Evolutionary conservation across 2,113 vertebrate species (phyloP).

Genomic region (Cariama cristata): DNA sequence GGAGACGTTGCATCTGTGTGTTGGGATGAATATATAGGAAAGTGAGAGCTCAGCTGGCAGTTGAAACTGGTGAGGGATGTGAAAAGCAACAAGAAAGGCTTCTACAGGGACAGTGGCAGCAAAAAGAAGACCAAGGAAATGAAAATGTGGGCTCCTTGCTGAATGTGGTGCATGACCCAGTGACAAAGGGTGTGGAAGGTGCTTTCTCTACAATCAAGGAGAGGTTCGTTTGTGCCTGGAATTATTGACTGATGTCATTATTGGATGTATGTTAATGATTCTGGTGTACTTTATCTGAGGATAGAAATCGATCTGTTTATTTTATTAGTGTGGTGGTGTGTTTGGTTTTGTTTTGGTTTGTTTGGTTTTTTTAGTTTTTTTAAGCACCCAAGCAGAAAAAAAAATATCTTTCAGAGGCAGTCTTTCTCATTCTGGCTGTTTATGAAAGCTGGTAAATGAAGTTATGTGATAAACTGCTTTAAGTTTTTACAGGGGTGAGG

Average conservation of each 20-base stretch:
- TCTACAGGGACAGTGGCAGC: background rate
- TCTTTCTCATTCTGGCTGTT: background rate
- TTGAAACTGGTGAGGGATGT: background rate
- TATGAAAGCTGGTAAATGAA: background rate
- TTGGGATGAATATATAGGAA: background rate
- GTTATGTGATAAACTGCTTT: background rate
- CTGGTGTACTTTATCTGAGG: background rate
- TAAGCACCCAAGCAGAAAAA: background rate
- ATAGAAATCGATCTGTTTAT: background rate
- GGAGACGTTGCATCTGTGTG: background rate
- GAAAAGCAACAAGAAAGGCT: background rate
- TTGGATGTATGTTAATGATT: background rate
- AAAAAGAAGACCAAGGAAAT: background rate
- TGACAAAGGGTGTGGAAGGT: background rate
- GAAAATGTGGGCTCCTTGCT: background rate
- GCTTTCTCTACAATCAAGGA: background rate
- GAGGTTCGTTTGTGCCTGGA: background rate
- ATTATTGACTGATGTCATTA: background rate
- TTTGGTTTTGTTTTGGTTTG: background rate
- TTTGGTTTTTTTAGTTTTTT: background rate
- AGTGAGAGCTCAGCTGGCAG: background rate
- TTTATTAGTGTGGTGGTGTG: background rate
- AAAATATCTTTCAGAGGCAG: background rate
- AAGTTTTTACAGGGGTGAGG: background rate
- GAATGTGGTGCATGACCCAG: accelerated